Conservation (phyloP, 2,113 vertebrate species). For the Rutilus rutilus region DNA sequence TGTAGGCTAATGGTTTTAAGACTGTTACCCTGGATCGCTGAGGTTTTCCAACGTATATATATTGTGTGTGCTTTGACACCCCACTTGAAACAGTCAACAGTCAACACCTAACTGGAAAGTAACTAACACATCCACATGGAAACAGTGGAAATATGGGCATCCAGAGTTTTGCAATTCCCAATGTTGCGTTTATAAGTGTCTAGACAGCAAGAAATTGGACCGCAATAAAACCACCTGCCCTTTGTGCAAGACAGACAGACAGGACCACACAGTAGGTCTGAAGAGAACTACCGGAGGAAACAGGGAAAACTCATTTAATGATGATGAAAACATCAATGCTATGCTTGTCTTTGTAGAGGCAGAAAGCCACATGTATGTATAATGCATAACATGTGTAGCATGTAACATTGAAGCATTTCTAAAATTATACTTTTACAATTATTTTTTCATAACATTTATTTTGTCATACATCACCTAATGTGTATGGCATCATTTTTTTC, state of each 20-base stretch:
- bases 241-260: conserved; percentile 9
- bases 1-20: conserved; percentile 26
- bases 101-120: background rate
- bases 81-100: background rate
- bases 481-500: background rate
- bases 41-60: conserved; percentile 17
- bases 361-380: background rate
- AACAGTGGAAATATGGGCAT: conserved; percentile 1
- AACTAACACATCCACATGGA: background rate
- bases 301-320: background rate
- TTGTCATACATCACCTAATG: conserved; percentile 1
- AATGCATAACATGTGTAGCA: background rate
- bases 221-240: background rate
- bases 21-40: background rate
- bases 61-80: no score
- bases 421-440: background rate
- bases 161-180: background rate
- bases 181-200: conserved; percentile 20
- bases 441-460: conserved; percentile 4
- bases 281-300: conserved; percentile 10
- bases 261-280: conserved; percentile 37
- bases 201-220: conserved; percentile 20
- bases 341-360: conserved; percentile 2
- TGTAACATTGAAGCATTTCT: background rate
- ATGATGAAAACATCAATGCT: conserved; percentile 38